A percentile compares a stretch with the other conserved stretches of the same genome.
These are phyloP conservation scores for Gambelia wislizenii DNA, from an alignment of 2,797 vertebrate genomes.

Conservation along the genomic window DNA sequence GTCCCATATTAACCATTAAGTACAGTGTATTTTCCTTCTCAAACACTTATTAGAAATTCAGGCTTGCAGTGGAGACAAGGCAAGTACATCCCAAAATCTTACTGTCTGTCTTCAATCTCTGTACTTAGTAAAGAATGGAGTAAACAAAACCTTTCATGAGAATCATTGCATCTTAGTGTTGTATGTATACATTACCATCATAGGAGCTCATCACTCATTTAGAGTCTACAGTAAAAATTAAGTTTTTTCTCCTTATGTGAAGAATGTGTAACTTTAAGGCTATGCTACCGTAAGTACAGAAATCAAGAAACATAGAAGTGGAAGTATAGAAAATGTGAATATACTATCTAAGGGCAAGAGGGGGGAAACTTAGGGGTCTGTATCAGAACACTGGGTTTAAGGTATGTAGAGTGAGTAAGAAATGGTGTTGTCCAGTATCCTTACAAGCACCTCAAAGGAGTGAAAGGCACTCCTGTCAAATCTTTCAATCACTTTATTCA, in stretches of 20 bases:
- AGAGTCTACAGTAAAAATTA: background rate
- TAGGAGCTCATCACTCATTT: background rate
- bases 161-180: background rate
- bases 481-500: no score
- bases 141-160: background rate
- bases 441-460: background rate
- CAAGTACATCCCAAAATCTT: background rate
- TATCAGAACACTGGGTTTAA: background rate
- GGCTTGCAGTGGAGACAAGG: background rate
- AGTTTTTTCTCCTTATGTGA: background rate
- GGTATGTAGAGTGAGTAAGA: background rate
- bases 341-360: background rate
- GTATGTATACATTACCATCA: background rate
- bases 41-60: background rate
- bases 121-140: background rate
- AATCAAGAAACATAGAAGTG: background rate
- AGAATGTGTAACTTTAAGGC: background rate
- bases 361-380: background rate
- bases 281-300: background rate
- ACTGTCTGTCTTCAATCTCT: background rate
- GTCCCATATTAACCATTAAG: background rate
- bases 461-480: no score
- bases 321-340: background rate
- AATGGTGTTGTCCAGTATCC: background rate
- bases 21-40: conserved; percentile 27